Base-by-base conservation (phyloP, 2,888 invertebrate genomes). In the Aphodius sticticus region DNA sequence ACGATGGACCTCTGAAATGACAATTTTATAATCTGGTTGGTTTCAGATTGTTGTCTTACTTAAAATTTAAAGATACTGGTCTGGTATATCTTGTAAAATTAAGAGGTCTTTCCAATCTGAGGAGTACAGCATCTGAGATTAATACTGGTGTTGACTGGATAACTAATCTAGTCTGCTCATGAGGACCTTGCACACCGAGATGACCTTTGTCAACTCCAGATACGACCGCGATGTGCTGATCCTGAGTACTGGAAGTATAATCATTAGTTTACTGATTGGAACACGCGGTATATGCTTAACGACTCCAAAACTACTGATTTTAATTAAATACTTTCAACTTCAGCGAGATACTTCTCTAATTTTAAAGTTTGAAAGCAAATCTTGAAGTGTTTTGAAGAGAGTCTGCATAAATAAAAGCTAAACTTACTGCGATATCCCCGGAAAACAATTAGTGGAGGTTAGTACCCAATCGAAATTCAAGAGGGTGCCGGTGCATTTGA, bases 401-500 rank as follows among this genome's bases (percentile, higher is more conserved):
- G 69, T 69, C 37, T 15, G 35, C n/a, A 74, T 70, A 35, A 72
- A 76, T 74, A 69, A 76, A 70, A 78, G 69, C 72, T 70, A 75
- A 81, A 80, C 89, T 88, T 86, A 92, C 92, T 80, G 81, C 15
- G 88, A 86, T 77, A 90, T 84, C 78, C 87, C 85, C 38, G 86
- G 81, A 77, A 89, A 88, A 85, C 95, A 95, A 14, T 87, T 84
- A 12, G 85, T 81, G 36, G 89, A 89, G 4, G 91, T 88, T 79
- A 96, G 86, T 77, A 95, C 90, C 95, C 95, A 95, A 16, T 92
- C 88, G 2, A 90, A 86, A 83, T 94, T 92, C 71, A 96, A 87
- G 78, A 96, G 89, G 69, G 93, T 91, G 6, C 95, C 96, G 72
- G 93, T 91, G 85, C 96, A 96, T 84, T 89, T 92, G 82, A 94